These are phyloP conservation scores for Agrotis clavis DNA, from an alignment of 2,888 invertebrate species.

Conservation along the genomic window DNA sequence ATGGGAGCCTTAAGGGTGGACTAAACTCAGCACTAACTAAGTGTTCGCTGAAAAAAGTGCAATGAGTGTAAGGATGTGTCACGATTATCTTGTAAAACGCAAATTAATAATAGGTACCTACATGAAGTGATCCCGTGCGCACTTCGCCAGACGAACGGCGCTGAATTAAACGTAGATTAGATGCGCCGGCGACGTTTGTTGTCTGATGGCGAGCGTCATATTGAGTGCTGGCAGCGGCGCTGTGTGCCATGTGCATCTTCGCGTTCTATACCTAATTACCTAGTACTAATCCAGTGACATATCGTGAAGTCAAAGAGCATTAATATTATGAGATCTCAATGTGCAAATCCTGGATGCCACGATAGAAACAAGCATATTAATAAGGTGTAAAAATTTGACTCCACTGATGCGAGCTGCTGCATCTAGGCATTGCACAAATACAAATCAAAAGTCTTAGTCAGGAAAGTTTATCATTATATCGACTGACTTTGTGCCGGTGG, in stretches of 20 bases:
- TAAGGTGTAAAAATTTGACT: too few relatives aligned
- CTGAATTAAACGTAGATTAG: slow-evolving; percentile 41
- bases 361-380: neutral
- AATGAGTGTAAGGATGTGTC: slow-evolving; percentile 18
- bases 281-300: slow-evolving; percentile 42
- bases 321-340: neutral
- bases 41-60: neutral
- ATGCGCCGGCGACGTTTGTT: slow-evolving; percentile 8
- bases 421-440: neutral
- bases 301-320: slow-evolving; percentile 7
- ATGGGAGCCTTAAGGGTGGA: too few relatives aligned
- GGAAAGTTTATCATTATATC: neutral
- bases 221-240: slow-evolving; percentile 2
- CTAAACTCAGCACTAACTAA: neutral
- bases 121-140: slow-evolving; percentile 4
- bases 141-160: neutral
- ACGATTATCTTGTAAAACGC: slow-evolving; percentile 13
- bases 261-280: slow-evolving; percentile 29
- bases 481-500: neutral
- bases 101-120: slow-evolving; percentile 30
- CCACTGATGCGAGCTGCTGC: too few relatives aligned
- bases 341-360: neutral
- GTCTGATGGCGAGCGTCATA: slow-evolving; percentile 4
- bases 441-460: neutral
- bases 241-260: slow-evolving; percentile 25